Percentiles rank a stretch among this genome's conserved stretches.
These are phyloP conservation scores for Solenopsis fugax DNA, from an alignment of 1,140 invertebrate genomes.

Conservation along the genomic window DNA sequence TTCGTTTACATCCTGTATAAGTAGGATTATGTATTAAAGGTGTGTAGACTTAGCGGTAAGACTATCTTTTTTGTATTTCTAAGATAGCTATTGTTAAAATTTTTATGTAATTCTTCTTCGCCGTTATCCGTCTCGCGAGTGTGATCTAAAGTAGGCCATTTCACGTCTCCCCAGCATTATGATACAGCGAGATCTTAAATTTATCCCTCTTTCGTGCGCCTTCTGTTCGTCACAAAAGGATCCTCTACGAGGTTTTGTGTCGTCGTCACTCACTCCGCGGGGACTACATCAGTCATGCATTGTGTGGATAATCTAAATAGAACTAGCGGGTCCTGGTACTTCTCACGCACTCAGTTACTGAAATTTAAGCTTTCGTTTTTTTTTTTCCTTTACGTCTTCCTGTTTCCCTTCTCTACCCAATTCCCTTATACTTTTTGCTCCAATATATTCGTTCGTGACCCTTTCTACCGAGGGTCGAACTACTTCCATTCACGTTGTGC, in stretches of 20 bases:
- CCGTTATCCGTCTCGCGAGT: neutral
- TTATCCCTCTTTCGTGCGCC: conserved; percentile 8
- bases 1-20: neutral
- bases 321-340: conserved; percentile 7
- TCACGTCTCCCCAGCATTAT: neutral
- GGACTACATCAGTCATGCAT: conserved; percentile 45
- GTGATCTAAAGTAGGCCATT: conserved; percentile 13
- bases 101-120: conserved; percentile 4
- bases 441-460: neutral
- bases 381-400: neutral
- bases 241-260: conserved; percentile 23
- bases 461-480: neutral
- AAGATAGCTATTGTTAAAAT: neutral
- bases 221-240: conserved; percentile 36
- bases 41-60: neutral
- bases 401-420: conserved; percentile 2
- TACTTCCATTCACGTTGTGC: conserved; percentile 1
- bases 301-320: conserved; percentile 50
- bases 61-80: neutral
- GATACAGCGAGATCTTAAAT: conserved; percentile 21
- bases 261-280: neutral
- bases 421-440: conserved; percentile 25
- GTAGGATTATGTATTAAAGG: neutral
- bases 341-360: conserved; percentile 41
- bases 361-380: conserved; percentile 31